Base-by-base conservation (phyloP, 2,113 vertebrate genomes). In the Trachemys scripta region DNA sequence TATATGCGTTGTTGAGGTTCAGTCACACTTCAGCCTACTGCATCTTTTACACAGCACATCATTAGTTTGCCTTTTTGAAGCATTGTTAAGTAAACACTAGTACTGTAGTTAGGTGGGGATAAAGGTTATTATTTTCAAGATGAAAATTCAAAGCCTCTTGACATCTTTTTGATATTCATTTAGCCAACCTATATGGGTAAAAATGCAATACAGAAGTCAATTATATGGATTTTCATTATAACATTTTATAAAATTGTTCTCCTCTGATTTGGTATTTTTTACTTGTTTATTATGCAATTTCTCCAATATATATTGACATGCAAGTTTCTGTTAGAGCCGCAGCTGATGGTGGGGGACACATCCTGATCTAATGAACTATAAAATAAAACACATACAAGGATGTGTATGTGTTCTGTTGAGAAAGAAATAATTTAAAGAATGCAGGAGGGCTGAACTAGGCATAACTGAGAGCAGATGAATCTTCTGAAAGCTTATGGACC, bases 31-130 rank as follows among this genome's bases (percentile, higher is more conserved):
- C 80, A 96, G 53, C 8, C 54, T 49, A 69, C 10, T 53, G 85
- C 2, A 31, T 90, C 94, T 97, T 90, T 96, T 93, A 93, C 65
- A 92, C 56, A 84, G 8, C 11, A 91, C 29, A 45, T 91, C 79
- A 85, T 97, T 95, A 90, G 84, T 92, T 82, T 90, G 82, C 42
- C 75, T 95, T 82, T 75, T 89, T 94, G 83, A 96, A 90, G 81
- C 65, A 82, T 38, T 25, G 11, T 91, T 85, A 88, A 86, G 79
- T 90, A 96, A 97, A 96, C 84, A 96, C 11, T 79, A 35, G 10
- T 90, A 45, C 24, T 62, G 3, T 81, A 80, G 29, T 86, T 92
- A 69, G 49, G 51, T 90, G 62, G 76, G 56, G 35, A 53, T 88
- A 91, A 97, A 96, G 56, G 3, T 38, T 87, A 7, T 80, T 94